These are phyloP conservation scores for Mylabris sibirica DNA, from an alignment of 2,888 invertebrate genomes.

Conservation along the genomic window DNA sequence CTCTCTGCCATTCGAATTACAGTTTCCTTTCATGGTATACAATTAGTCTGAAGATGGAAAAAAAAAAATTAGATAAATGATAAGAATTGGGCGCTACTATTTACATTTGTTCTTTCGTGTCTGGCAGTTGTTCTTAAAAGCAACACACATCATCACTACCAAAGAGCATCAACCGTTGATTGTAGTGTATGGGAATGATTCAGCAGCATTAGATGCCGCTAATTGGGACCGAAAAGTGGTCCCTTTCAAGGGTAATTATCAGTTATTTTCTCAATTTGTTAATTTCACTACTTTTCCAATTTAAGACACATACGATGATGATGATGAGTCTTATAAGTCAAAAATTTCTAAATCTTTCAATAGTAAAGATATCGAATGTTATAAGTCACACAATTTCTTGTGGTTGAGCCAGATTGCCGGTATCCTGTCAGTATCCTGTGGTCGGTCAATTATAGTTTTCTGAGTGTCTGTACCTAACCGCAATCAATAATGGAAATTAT, in stretches of 20 bases:
- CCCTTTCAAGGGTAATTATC: constrained; percentile 51
- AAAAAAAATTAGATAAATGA: constrained; percentile 16
- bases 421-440: constrained; percentile 51
- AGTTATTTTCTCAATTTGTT: constrained; percentile 52
- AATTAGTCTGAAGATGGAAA: constrained; percentile 4
- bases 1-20: not conserved
- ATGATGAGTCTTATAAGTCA: not conserved
- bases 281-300: constrained; percentile 47
- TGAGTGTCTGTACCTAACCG: constrained; percentile 44
- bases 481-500: constrained; percentile 48
- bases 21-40: constrained; percentile 14
- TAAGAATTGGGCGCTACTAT: constrained; percentile 16
- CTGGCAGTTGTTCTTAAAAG: constrained; percentile 19
- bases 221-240: constrained; percentile 51
- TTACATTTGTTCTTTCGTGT: constrained; percentile 19
- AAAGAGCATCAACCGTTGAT: constrained; percentile 33
- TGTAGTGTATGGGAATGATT: constrained; percentile 47
- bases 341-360: not conserved
- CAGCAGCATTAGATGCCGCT: constrained; percentile 51
- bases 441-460: constrained; percentile 45
- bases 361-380: constrained; percentile 1
- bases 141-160: not conserved
- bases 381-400: constrained; percentile 40
- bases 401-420: constrained; percentile 46
- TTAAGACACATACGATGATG: constrained; percentile 5